Conservation (phyloP, 2,888 invertebrate genomes). For the Colletes collaris region DNA sequence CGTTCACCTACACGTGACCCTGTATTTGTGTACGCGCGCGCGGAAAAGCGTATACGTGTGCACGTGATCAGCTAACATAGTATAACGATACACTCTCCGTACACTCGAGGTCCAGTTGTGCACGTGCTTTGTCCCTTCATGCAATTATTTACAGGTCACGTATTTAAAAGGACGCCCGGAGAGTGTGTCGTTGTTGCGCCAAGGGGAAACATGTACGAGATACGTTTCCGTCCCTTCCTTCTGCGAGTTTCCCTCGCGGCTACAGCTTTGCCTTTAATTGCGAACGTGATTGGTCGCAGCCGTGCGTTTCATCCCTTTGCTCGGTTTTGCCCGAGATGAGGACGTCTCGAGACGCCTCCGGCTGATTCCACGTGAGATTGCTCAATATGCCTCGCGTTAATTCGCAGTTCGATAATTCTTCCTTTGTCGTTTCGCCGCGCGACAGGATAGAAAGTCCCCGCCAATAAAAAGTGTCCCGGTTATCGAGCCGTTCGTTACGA, state of each 20-base stretch:
- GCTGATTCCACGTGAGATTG: slow-evolving; percentile 60
- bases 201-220: slow-evolving; percentile 61
- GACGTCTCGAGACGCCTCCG: slow-evolving; percentile 60
- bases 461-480: slow-evolving; percentile 12
- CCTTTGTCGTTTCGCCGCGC: slow-evolving; percentile 44
- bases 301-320: slow-evolving; percentile 66
- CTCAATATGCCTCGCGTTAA: slow-evolving; percentile 62
- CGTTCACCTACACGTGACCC: background rate
- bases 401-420: slow-evolving; percentile 59
- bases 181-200: slow-evolving; percentile 60
- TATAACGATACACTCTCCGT: slow-evolving; percentile 47
- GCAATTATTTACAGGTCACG: slow-evolving; percentile 79
- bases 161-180: slow-evolving; percentile 73
- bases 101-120: slow-evolving; percentile 62
- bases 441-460: slow-evolving; percentile 1
- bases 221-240: slow-evolving; percentile 62
- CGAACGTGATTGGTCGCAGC: slow-evolving; percentile 74
- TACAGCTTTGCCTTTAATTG: slow-evolving; percentile 73
- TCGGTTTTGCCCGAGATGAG: slow-evolving; percentile 59
- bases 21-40: background rate
- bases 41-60: background rate
- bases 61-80: slow-evolving; percentile 42
- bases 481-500: background rate
- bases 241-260: slow-evolving; percentile 66
- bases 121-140: slow-evolving; percentile 73